A percentile compares a stretch with the other conserved stretches of the same genome.
Conservation (phyloP, 2,888 invertebrate species). For the Drosophila glabriapex region DNA sequence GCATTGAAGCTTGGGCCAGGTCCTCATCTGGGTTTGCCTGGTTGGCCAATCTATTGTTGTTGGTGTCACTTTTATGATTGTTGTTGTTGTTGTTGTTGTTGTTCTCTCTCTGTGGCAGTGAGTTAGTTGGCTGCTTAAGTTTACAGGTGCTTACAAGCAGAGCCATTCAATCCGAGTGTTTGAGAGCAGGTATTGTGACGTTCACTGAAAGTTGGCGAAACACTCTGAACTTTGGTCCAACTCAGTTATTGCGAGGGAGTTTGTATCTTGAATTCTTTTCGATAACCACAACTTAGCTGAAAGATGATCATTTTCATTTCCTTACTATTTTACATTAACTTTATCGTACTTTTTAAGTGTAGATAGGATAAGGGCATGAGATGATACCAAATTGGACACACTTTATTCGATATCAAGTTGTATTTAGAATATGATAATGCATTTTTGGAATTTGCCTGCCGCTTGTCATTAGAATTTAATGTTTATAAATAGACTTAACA, state of each 20-base stretch:
- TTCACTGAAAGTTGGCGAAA: slow-evolving; percentile 24
- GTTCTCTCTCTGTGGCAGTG: background rate
- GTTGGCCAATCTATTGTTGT: slow-evolving; percentile 33
- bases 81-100: slow-evolving; percentile 22
- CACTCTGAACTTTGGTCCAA: slow-evolving; percentile 11
- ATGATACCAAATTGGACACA: background rate
- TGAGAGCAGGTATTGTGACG: background rate
- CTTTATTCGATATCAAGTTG: background rate
- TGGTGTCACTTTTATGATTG: slow-evolving; percentile 1
- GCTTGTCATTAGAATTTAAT: too few species aligned
- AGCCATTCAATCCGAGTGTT: slow-evolving; percentile 21
- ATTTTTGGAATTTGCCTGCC: background rate
- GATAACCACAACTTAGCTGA: background rate
- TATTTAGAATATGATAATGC: background rate
- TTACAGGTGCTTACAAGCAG: slow-evolving; percentile 63
- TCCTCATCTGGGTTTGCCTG: slow-evolving; percentile 30
- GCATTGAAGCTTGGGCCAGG: slow-evolving; percentile 52
- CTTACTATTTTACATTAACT: background rate
- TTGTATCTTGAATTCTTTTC: background rate
- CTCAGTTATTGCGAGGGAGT: background rate
- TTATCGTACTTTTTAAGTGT: background rate
- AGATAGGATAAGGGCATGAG: background rate
- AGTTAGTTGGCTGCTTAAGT: slow-evolving; percentile 46
- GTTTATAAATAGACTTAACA: background rate
- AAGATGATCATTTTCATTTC: background rate